These are phyloP conservation scores for Danio aesculapii DNA, from an alignment of 2,797 vertebrate species.

Conservation along the genomic window DNA sequence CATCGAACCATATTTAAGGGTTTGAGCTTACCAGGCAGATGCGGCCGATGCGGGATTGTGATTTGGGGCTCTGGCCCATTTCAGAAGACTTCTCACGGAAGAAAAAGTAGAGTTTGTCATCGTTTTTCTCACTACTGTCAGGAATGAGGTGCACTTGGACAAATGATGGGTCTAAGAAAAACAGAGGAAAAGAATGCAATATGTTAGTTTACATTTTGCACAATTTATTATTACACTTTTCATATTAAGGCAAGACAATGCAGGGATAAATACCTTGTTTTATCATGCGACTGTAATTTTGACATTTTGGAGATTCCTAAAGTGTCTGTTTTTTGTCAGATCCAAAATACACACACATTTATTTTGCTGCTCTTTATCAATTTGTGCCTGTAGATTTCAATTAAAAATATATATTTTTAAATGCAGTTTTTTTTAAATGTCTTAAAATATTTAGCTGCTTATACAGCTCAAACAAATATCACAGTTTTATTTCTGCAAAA, in stretches of 20 bases:
- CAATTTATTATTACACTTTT: background rate
- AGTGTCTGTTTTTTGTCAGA: too few relatives aligned
- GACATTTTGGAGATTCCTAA: too few relatives aligned
- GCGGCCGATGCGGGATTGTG: constrained; percentile 93
- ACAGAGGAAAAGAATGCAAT: constrained; percentile 21
- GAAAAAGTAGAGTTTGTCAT: constrained; percentile 99
- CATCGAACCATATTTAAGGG: background rate
- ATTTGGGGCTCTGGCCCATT: constrained; percentile 89
- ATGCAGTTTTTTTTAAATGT: too few relatives aligned
- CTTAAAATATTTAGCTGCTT: too few relatives aligned
- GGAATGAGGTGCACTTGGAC: constrained; percentile 94
- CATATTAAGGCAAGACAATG: background rate
- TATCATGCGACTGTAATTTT: too few relatives aligned
- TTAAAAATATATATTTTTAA: too few relatives aligned
- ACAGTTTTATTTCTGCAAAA: too few relatives aligned
- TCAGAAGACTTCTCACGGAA: constrained; percentile 95
- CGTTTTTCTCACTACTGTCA: constrained; percentile 94
- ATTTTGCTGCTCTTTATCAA: too few relatives aligned
- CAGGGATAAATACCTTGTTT: too few relatives aligned
- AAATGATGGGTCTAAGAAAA: constrained; percentile 89
- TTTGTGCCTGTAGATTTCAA: too few relatives aligned
- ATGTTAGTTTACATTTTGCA: background rate
- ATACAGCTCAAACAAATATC: too few relatives aligned
- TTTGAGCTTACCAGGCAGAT: constrained; percentile 90
- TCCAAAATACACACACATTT: too few relatives aligned